Evolutionary conservation across 2,113 vertebrate genomes (phyloP).

Genomic region (Vidua chalybeata): DNA sequence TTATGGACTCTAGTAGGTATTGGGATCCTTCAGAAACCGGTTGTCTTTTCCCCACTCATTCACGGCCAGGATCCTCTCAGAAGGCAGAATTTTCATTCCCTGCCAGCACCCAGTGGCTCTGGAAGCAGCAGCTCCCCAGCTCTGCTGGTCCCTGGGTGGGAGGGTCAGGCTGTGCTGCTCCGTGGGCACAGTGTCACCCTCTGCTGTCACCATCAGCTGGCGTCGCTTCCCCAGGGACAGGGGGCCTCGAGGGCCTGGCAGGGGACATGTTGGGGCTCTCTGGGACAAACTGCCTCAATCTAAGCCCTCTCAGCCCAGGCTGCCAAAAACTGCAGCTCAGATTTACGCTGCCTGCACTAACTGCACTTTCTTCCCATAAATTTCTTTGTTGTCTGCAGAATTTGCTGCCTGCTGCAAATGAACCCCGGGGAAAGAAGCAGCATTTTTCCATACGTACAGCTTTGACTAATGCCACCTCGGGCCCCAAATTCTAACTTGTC

Average conservation of each 20-base stretch:
- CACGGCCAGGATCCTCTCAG: not conserved
- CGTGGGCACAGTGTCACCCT: not conserved
- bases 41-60: not conserved
- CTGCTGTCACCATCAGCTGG: not conserved
- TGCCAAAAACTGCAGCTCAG: not conserved
- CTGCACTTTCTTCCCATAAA: not conserved
- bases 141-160: not conserved
- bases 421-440: not conserved
- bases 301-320: not conserved
- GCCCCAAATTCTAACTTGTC: not conserved
- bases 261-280: rapidly evolving
- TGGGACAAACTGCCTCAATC: not conserved
- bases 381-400: not conserved
- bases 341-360: not conserved
- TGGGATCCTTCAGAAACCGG: not conserved
- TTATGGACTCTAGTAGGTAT: not conserved
- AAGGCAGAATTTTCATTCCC: not conserved
- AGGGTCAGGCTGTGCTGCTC: not conserved
- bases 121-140: not conserved
- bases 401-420: not conserved
- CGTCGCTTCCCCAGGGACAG: not conserved
- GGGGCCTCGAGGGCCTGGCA: not conserved
- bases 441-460: not conserved
- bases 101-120: not conserved
- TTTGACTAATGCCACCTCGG: not conserved